Percentiles rank a stretch among this genome's conserved stretches.
Conservation (phyloP, 2,113 vertebrate species). For the Balaeniceps rex region DNA sequence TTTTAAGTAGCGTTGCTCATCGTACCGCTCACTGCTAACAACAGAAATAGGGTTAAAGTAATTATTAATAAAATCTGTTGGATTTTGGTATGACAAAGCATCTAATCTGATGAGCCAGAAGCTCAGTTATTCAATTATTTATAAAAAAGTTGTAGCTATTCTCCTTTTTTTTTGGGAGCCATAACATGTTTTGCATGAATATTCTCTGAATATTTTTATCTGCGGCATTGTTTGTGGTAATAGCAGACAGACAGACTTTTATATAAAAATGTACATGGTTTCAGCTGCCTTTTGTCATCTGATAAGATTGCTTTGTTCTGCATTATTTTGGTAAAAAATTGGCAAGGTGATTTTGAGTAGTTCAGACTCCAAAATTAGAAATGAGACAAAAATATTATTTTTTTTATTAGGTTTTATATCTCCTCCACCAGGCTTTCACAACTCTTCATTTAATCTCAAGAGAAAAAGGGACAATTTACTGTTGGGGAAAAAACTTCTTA, state of each 20-base stretch:
- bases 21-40: not conserved
- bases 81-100: not conserved
- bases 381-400: conserved; percentile 23
- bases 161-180: not conserved
- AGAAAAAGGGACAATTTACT: not conserved
- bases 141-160: not conserved
- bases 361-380: conserved; percentile 13
- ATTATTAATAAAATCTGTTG: not conserved
- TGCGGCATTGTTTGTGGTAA: conserved; percentile 5
- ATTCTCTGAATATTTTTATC: conserved; percentile 18
- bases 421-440: not conserved
- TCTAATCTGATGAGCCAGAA: not conserved
- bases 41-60: not conserved
- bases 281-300: conserved; percentile 52
- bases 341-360: not conserved
- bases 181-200: not conserved
- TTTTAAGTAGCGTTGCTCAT: not conserved
- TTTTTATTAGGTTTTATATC: not conserved
- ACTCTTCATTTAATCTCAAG: conserved; percentile 25
- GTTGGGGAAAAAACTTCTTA: not conserved
- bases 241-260: conserved; percentile 19
- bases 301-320: conserved; percentile 45
- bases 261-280: not conserved
- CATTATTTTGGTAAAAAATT: conserved; percentile 16
- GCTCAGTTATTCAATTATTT: not conserved